Evolutionary conservation across 1,140 invertebrate genomes (phyloP), one percentile per base, ranked within the genome.

Genomic region (Thaumatotibia leucotreta): DNA sequence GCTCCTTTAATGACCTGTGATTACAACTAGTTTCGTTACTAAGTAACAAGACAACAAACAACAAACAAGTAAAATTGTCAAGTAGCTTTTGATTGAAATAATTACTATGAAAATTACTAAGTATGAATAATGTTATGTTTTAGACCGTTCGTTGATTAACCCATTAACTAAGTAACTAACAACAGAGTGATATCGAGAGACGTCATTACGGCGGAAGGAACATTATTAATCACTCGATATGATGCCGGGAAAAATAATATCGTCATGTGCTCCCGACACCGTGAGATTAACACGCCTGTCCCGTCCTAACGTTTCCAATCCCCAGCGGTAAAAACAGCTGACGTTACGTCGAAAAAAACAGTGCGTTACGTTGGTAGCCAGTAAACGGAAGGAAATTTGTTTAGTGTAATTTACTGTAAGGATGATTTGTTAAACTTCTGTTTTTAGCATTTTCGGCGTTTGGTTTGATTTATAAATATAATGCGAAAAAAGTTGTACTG

Each of bases 211-310:
- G 64, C 68, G 79, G 72, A 82, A 70, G 74, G 73, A 82, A 82
- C 75, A 82, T 85, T 89, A 89, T 89, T 89, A 89, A 89, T 89
- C 79, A 88, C 77, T 69, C 63, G 72, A 83, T 86, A 82, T 75
- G 77, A 84, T 84, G 71, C 76, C 67, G 75, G 70, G 79, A 84
- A 87, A 86, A 86, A 85, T 86, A 88, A 86, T 86, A 84, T 79
- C 83, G 82, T 88, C 85, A 86, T 78, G 82, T 89, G 82, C 72
- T 83, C 71, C 67, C 75, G 84, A 86, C 87, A 84, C 76, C 65
- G 75, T 77, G 79, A 87, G 85, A 89, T 87, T 89, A 87, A 88
- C 83, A 84, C 87, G 81, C 80, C 77, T 69, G 67, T 69, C 66
- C 67, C 45, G 58, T 50, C 63, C 33, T 45, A 58, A 27, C 52